Conservation (phyloP, 2,797 vertebrate genomes). For the Coregonus ussuriensis region DNA sequence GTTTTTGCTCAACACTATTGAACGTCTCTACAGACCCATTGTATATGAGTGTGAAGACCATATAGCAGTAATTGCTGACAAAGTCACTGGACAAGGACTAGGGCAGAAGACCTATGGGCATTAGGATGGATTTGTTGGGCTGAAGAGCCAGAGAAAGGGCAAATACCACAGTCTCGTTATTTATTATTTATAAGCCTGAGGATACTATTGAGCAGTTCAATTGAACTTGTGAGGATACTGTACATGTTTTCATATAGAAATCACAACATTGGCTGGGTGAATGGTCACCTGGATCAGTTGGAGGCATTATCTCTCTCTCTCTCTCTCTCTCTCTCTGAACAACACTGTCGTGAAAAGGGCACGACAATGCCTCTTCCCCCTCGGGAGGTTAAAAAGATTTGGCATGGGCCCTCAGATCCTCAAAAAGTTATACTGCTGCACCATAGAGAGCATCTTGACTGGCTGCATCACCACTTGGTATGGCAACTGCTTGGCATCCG, state of each 20-base stretch:
- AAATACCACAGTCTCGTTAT: background rate
- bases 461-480: too few species aligned
- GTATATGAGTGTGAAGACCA: constrained; percentile 32
- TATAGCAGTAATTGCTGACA: constrained; percentile 45
- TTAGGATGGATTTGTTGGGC: constrained; percentile 19
- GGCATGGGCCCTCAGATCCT: too few species aligned
- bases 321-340: too few species aligned
- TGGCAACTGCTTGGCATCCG: too few species aligned
- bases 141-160: constrained; percentile 6
- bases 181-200: constrained; percentile 30
- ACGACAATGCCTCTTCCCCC: too few species aligned
- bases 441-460: too few species aligned
- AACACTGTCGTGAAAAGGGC: too few species aligned
- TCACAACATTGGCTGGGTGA: background rate
- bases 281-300: background rate
- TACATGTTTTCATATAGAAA: background rate
- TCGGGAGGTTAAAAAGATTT: too few species aligned
- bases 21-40: constrained; percentile 42
- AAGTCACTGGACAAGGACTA: constrained; percentile 26
- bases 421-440: too few species aligned
- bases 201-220: constrained; percentile 15
- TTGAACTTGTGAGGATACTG: background rate
- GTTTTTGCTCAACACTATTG: constrained; percentile 20
- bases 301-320: background rate
- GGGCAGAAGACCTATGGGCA: constrained; percentile 40